Percentiles rank a stretch among this genome's conserved stretches.
Conservation (phyloP, 2,113 vertebrate genomes). For the Siphamia tubifer region DNA sequence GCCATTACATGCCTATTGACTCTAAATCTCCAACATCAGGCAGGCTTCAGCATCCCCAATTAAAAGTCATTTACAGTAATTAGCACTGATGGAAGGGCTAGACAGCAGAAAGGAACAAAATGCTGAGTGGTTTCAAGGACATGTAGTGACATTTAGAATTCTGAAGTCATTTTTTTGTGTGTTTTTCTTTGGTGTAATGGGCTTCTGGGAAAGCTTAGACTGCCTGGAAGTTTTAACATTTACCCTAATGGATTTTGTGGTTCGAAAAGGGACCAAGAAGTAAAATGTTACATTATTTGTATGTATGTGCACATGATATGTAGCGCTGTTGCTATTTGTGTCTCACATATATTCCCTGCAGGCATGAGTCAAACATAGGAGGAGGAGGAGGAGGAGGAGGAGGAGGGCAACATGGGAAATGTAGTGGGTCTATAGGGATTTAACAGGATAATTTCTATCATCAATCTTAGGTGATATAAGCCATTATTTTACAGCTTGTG, state of each 20-base stretch:
- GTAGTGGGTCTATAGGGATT: slow-evolving; percentile 1
- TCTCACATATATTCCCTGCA: slow-evolving; percentile 19
- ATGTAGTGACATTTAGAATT: slow-evolving; percentile 47
- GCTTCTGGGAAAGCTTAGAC: slow-evolving; percentile 35
- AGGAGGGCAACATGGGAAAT: slow-evolving; percentile 15
- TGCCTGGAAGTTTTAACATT: slow-evolving; percentile 41
- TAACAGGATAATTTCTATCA: slow-evolving; percentile 28
- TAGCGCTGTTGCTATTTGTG: neutral
- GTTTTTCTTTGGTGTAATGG: slow-evolving; percentile 23
- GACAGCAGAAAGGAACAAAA: slow-evolving; percentile 44
- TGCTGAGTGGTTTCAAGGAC: slow-evolving; percentile 63
- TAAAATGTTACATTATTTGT: slow-evolving; percentile 11
- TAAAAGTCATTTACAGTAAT: slow-evolving; percentile 70
- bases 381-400: too few species aligned
- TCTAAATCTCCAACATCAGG: slow-evolving; percentile 67
- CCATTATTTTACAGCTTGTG: neutral
- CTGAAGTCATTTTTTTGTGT: neutral
- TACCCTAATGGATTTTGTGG: slow-evolving; percentile 41
- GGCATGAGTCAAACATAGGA: slow-evolving; percentile 12
- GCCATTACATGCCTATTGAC: slow-evolving; percentile 70
- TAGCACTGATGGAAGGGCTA: slow-evolving; percentile 66
- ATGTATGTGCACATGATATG: neutral
- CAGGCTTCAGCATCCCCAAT: slow-evolving; percentile 61
- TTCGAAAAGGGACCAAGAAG: neutral
- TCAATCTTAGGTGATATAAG: slow-evolving; percentile 39